These are phyloP conservation scores for Baryphthengus martii DNA, from an alignment of 2,113 vertebrate species.

Conservation along the genomic window DNA sequence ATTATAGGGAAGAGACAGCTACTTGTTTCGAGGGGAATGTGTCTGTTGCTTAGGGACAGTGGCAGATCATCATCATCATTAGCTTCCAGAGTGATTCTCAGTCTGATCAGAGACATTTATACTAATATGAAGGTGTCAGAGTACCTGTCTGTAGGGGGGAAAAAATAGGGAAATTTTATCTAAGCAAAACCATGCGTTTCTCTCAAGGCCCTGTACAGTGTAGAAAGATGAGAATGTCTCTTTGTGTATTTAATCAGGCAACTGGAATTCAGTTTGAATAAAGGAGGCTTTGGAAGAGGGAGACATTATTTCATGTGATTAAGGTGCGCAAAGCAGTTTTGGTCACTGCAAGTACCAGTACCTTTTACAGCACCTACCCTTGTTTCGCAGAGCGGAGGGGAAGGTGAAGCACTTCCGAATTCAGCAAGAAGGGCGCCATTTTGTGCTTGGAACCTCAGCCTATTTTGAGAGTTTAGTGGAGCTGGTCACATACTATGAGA, in stretches of 20 bases:
- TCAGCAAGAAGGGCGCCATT: constrained; percentile 84
- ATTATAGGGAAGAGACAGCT: not conserved
- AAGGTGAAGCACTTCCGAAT: constrained; percentile 96
- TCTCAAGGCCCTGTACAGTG: not conserved
- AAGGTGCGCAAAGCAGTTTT: not conserved
- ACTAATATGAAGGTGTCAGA: not conserved
- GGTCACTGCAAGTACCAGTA: not conserved
- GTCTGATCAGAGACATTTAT: not conserved
- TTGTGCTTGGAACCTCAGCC: constrained; percentile 88
- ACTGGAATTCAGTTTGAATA: not conserved
- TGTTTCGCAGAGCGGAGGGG: constrained; percentile 83
- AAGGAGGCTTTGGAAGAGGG: not conserved
- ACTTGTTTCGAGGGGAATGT: not conserved
- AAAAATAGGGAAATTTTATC: not conserved
- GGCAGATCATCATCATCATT: not conserved
- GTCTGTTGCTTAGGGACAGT: not conserved
- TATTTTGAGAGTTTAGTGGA: constrained; percentile 95
- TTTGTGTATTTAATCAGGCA: not conserved
- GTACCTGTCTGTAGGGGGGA: not conserved
- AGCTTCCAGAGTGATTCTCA: not conserved
- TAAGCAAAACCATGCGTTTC: not conserved
- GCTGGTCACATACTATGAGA: constrained; percentile 89
- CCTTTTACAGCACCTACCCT: not conserved
- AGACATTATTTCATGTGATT: fast-evolving
- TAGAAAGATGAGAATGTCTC: not conserved